A percentile compares a stretch with the other conserved stretches of the same genome.
phyloP scores from a whole-genome alignment of 2,113 vertebrate genomes.

The Grammomys surdaster region DNA sequence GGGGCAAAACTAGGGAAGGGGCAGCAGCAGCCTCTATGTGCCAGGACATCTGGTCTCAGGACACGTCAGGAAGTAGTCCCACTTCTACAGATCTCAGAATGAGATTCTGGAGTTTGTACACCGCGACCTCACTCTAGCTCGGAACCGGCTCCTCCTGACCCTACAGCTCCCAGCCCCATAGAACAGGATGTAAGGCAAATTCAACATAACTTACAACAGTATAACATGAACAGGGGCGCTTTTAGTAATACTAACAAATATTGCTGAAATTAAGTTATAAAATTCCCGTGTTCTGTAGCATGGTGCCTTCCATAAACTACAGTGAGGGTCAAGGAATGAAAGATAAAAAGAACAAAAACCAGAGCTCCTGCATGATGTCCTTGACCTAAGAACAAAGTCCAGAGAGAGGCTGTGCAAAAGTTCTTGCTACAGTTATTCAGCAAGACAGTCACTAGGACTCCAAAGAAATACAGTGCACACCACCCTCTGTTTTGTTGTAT shows the following conservation, averaged over 20 bases:
- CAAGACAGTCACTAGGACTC: neutral
- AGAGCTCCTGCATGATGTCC: neutral
- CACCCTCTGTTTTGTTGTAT: neutral
- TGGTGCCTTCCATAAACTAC: neutral
- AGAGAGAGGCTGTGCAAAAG: neutral
- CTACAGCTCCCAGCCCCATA: too few species aligned
- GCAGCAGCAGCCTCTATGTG: too few species aligned
- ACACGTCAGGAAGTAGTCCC: too few species aligned
- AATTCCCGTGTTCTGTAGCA: neutral
- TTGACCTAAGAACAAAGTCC: neutral
- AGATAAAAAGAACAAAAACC: neutral
- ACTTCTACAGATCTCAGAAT: too few species aligned
- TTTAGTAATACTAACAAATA: neutral
- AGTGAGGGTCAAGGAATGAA: neutral
- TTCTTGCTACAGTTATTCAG: neutral
- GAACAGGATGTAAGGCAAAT: neutral
- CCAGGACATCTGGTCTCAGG: too few species aligned
- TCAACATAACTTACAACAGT: neutral
- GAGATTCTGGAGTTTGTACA: too few species aligned
- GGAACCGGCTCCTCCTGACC: too few species aligned
- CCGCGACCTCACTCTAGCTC: too few species aligned
- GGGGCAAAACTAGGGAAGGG: too few species aligned
- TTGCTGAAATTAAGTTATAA: slow-evolving; percentile 10
- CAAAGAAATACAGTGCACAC: neutral
- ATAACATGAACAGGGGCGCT: neutral